Evolutionary conservation across 2,888 invertebrate genomes (phyloP).

Genomic region (Mylabris sibirica): DNA sequence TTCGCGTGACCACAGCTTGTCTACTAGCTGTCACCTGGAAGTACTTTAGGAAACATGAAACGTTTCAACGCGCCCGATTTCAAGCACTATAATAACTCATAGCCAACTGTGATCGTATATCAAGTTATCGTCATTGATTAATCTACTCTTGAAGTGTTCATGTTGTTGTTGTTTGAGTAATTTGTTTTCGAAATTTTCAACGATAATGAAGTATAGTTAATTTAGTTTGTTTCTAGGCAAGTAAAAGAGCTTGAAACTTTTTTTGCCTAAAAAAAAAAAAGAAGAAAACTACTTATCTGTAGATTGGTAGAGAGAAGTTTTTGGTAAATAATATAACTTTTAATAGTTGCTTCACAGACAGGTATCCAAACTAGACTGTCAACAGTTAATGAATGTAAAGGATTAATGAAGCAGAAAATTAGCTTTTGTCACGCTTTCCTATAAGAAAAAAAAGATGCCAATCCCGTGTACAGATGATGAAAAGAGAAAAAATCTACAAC

Average conservation of each 20-base stretch:
- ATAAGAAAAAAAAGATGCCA: neutral
- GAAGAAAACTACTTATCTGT: too few species aligned
- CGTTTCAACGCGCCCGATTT: slow-evolving; percentile 38
- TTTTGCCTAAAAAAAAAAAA: too few species aligned
- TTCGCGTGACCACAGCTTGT: slow-evolving; percentile 45
- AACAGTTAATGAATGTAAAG: slow-evolving; percentile 22
- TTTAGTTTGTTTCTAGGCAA: slow-evolving; percentile 34
- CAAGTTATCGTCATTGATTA: slow-evolving; percentile 53
- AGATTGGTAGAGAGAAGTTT: too few species aligned
- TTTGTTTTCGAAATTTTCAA: slow-evolving; percentile 38
- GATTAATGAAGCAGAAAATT: slow-evolving; percentile 29
- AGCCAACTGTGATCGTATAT: slow-evolving; percentile 48
- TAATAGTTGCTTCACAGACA: slow-evolving; percentile 27
- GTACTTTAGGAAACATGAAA: slow-evolving; percentile 37
- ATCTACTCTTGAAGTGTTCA: slow-evolving; percentile 46
- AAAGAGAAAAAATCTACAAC: neutral
- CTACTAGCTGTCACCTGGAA: slow-evolving; percentile 42
- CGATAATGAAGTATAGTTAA: slow-evolving; percentile 30
- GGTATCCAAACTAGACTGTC: slow-evolving; percentile 23
- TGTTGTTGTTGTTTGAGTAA: slow-evolving; percentile 43
- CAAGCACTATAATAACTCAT: slow-evolving; percentile 48
- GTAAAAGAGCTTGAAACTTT: slow-evolving; percentile 24
- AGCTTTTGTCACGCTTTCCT: slow-evolving; percentile 8
- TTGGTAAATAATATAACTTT: slow-evolving; percentile 17
- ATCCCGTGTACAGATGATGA: neutral